Conservation (phyloP, 2,113 vertebrate genomes). For the Archocentrus centrarchus region DNA sequence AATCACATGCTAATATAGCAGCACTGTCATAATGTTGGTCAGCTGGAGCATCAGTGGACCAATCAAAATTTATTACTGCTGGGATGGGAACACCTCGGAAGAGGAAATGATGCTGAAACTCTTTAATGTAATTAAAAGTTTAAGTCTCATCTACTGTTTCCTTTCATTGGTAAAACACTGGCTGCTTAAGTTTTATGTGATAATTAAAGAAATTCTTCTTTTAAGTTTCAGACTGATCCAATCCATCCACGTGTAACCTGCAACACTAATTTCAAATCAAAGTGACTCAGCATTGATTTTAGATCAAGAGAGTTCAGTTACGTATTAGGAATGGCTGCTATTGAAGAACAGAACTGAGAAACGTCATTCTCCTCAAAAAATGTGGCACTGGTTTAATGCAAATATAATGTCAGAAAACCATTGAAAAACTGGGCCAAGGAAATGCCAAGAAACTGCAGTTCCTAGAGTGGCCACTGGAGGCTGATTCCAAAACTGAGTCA, state of each 20-base stretch:
- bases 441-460: not conserved
- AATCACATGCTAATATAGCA: constrained; percentile 41
- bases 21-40: constrained; percentile 15
- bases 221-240: not conserved
- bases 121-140: constrained; percentile 34
- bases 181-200: not conserved
- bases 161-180: not conserved
- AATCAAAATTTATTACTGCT: not conserved
- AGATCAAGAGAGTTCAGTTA: not conserved
- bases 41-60: not conserved
- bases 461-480: not conserved
- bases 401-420: not conserved
- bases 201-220: not conserved
- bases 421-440: no score
- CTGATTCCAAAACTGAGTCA: not conserved
- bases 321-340: not conserved
- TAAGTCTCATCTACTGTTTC: not conserved
- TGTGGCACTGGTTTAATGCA: not conserved
- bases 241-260: not conserved
- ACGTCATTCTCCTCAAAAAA: not conserved
- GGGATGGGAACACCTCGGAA: constrained; percentile 1
- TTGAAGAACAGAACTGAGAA: not conserved
- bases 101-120: not conserved
- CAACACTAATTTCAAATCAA: not conserved
- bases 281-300: not conserved